These are phyloP conservation scores for Sarcophaga peregrina DNA, from an alignment of 1,140 invertebrate species.

Conservation along the genomic window DNA sequence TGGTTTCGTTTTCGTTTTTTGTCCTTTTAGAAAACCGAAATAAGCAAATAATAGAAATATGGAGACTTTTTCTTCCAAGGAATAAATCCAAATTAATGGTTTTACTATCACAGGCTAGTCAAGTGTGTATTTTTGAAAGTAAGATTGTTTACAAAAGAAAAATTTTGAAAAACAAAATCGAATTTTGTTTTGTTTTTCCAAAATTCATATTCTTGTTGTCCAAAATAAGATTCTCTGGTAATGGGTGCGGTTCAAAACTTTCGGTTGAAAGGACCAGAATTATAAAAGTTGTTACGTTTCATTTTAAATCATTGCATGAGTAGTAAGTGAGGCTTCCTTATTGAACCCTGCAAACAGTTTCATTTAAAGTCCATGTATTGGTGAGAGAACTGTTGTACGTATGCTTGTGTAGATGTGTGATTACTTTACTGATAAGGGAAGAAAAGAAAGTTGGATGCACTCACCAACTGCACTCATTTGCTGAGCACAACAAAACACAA, in stretches of 20 bases:
- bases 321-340: no score
- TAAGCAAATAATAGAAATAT: neutral
- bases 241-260: constrained; percentile 7
- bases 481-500: neutral
- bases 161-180: no score
- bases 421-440: neutral
- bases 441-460: neutral
- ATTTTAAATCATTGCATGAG: neutral
- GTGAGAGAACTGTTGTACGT: no score
- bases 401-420: neutral
- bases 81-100: neutral
- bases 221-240: neutral
- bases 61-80: neutral
- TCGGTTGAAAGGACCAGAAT: neutral
- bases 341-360: neutral
- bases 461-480: no score
- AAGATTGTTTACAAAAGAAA: no score
- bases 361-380: neutral
- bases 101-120: neutral
- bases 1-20: no score
- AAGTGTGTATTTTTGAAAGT: neutral
- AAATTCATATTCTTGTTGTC: no score
- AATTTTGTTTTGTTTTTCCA: no score
- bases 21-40: neutral
- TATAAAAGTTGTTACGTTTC: neutral